Evolutionary conservation across 2,113 vertebrate genomes (phyloP).

Genomic region (Thamnaconus septentrionalis): DNA sequence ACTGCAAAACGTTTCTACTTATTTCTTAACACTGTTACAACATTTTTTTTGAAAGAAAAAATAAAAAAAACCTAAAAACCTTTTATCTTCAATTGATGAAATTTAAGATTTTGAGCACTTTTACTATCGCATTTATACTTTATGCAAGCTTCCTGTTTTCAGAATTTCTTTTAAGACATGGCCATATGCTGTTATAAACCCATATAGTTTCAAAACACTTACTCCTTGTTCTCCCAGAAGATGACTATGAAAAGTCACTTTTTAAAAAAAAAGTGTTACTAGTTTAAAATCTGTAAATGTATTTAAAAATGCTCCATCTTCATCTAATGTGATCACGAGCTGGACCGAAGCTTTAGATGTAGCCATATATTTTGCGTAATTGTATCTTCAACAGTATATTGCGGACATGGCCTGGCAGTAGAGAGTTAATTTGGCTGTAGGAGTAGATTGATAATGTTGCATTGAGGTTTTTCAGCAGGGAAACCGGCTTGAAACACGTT

Average conservation of each 20-base stretch:
- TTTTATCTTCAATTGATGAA: conserved; percentile 2
- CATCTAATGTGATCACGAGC: too few species aligned
- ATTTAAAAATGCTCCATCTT: too few species aligned
- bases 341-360: background rate
- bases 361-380: background rate
- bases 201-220: too few species aligned
- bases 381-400: background rate
- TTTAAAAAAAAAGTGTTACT: too few species aligned
- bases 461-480: background rate
- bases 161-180: background rate
- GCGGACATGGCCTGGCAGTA: too few species aligned
- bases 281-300: too few species aligned
- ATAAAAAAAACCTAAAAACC: too few species aligned
- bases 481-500: background rate
- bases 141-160: conserved; percentile 29
- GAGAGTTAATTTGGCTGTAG: background rate
- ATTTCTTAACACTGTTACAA: too few species aligned
- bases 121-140: conserved; percentile 27
- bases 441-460: background rate
- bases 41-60: too few species aligned
- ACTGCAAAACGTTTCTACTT: too few species aligned
- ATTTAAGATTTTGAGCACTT: conserved; percentile 8
- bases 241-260: too few species aligned
- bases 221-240: background rate
- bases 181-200: too few species aligned